These are phyloP conservation scores for Australoheros scitulus DNA, from an alignment of 2,113 vertebrate genomes.

Conservation along the genomic window DNA sequence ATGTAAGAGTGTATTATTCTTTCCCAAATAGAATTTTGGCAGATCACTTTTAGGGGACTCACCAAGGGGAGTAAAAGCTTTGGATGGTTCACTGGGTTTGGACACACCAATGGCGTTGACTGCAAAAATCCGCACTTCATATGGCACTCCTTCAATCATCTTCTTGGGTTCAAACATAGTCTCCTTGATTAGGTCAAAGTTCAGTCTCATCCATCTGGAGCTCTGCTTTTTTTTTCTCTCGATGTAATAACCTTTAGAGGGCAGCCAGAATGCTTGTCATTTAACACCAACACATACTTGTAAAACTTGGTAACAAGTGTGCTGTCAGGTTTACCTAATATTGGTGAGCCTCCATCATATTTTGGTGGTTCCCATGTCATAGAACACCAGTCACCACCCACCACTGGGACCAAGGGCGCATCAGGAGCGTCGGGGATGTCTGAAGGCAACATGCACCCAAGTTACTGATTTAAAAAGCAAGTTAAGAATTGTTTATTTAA, in stretches of 20 bases:
- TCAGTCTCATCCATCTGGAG: conserved; percentile 98
- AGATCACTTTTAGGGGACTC: conserved; percentile 68
- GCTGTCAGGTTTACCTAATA: conserved; percentile 83
- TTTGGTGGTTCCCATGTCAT: conserved; percentile 94
- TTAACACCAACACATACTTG: neutral
- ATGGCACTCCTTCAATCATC: conserved; percentile 99
- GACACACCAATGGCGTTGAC: conserved; percentile 95
- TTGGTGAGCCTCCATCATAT: conserved; percentile 92
- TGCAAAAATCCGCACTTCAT: conserved; percentile 95
- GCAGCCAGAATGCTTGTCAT: neutral
- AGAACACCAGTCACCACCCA: conserved; percentile 97
- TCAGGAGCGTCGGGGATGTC: conserved; percentile 94
- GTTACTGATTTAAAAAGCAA: neutral
- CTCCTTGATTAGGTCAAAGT: conserved; percentile 98
- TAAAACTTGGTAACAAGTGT: neutral
- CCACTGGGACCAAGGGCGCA: conserved; percentile 86
- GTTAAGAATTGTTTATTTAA: neutral
- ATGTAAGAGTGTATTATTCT: conserved; percentile 21
- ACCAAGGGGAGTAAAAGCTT: conserved; percentile 94
- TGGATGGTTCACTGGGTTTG: conserved; percentile 95
- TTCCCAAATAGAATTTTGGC: conserved; percentile 13
- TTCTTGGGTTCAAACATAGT: conserved; percentile 96
- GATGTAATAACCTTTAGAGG: conserved; percentile 89
- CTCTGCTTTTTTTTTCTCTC: conserved; percentile 99
- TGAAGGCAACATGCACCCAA: conserved; percentile 50